Percentiles rank a stretch among this genome's conserved stretches.
Evolutionary conservation across 2,113 vertebrate species (phyloP).

Genomic region (Tupaia chinensis): DNA sequence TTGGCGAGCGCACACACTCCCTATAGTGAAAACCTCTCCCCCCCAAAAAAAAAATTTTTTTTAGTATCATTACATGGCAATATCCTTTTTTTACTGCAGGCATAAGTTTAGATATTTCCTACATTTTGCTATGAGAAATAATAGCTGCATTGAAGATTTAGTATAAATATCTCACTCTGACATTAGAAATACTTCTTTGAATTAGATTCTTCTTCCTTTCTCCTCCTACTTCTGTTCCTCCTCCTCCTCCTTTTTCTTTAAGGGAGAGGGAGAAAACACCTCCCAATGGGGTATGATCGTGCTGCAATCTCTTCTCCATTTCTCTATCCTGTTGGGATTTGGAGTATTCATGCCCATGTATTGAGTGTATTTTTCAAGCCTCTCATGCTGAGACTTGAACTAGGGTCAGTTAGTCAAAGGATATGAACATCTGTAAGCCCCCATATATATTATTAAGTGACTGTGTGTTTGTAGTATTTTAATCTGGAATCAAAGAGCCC

Average conservation of each 20-base stretch:
- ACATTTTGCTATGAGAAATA: slow-evolving; percentile 8
- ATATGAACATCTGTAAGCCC: neutral
- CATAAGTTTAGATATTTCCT: neutral
- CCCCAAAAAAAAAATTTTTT: no score
- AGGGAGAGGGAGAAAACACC: no score
- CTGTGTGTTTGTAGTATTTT: neutral
- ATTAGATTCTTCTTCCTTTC: neutral
- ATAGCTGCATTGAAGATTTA: neutral
- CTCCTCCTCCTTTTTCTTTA: no score
- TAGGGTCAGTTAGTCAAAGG: neutral
- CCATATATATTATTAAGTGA: neutral
- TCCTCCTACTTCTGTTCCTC: no score
- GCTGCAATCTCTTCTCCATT: no score
- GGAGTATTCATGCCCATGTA: no score
- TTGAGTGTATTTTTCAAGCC: no score
- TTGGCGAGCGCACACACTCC: no score
- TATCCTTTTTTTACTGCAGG: neutral
- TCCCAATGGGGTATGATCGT: no score
- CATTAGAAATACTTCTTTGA: neutral
- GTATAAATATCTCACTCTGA: neutral
- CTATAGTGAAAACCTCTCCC: no score
- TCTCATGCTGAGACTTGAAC: no score
- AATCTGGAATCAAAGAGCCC: neutral
- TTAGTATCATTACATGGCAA: neutral
- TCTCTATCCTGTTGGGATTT: no score